A percentile compares a stretch with the other conserved stretches of the same genome.
These are phyloP conservation scores for Anolis carolinensis DNA, from an alignment of 2,113 vertebrate species.

Conservation along the genomic window DNA sequence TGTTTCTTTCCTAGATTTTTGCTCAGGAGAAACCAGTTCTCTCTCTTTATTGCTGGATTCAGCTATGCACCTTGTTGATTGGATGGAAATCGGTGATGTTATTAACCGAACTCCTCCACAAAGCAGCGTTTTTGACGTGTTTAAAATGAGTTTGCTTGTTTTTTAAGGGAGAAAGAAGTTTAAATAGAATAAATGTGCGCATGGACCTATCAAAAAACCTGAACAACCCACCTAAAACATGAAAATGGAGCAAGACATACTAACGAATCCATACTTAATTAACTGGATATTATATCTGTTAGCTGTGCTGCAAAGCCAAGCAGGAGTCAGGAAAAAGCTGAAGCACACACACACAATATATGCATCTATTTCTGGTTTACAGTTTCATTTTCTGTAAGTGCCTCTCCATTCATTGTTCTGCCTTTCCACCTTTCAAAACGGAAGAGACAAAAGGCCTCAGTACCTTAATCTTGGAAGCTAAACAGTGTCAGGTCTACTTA, in stretches of 20 bases:
- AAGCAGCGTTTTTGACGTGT: neutral
- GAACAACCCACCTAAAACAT: neutral
- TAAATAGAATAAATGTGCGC: neutral
- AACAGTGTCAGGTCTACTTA: too few relatives aligned
- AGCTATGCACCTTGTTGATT: neutral
- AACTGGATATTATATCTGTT: neutral
- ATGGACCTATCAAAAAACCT: neutral
- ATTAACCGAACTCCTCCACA: neutral
- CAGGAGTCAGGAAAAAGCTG: neutral
- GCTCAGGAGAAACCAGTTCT: too few relatives aligned
- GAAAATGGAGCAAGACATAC: neutral
- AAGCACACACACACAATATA: neutral
- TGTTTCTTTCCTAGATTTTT: too few relatives aligned
- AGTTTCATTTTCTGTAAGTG: neutral
- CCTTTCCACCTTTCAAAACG: neutral
- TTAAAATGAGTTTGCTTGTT: neutral
- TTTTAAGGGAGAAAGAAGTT: neutral
- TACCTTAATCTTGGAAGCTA: too few relatives aligned
- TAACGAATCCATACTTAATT: neutral
- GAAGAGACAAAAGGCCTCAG: too few relatives aligned
- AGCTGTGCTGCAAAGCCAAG: neutral
- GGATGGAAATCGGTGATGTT: neutral
- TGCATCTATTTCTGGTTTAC: neutral
- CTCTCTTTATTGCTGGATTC: neutral
- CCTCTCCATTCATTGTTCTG: neutral